A percentile compares a stretch with the other conserved stretches of the same genome.
Evolutionary conservation across 2,888 invertebrate genomes (phyloP).

Genomic region (Torymus aiolomorphi): DNA sequence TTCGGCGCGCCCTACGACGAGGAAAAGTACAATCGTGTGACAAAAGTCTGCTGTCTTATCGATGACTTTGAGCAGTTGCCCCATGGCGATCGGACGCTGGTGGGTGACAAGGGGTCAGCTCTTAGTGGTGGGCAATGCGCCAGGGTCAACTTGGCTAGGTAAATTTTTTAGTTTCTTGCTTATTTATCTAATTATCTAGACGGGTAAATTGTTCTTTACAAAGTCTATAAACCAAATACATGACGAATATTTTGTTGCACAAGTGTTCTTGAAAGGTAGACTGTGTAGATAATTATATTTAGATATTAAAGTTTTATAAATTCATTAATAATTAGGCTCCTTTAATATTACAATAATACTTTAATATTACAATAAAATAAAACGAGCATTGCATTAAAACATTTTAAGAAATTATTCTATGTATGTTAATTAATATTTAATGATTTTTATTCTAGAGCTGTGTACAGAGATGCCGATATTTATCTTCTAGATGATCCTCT

Average conservation of each 20-base stretch:
- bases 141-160: constrained; percentile 84
- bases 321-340: no score
- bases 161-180: constrained; percentile 34
- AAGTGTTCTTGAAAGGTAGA: no score
- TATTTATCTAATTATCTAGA: no score
- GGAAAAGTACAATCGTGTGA: constrained; percentile 78
- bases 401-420: background rate
- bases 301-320: no score
- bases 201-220: no score
- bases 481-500: constrained; percentile 89
- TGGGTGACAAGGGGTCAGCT: constrained; percentile 87
- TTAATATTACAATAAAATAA: no score
- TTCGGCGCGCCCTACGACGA: constrained; percentile 84
- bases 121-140: constrained; percentile 90
- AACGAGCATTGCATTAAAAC: background rate
- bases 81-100: constrained; percentile 84
- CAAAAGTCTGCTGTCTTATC: constrained; percentile 81
- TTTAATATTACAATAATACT: no score
- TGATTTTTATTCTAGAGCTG: constrained; percentile 77
- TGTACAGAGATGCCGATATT: constrained; percentile 86
- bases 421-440: constrained; percentile 3
- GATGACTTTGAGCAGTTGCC: constrained; percentile 84
- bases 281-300: no score
- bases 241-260: no score
- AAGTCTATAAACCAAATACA: no score